Percentiles rank a stretch among this genome's conserved stretches.
phyloP scores from a whole-genome alignment of 2,888 invertebrate genomes.

The Lasioglossum marginatum region DNA sequence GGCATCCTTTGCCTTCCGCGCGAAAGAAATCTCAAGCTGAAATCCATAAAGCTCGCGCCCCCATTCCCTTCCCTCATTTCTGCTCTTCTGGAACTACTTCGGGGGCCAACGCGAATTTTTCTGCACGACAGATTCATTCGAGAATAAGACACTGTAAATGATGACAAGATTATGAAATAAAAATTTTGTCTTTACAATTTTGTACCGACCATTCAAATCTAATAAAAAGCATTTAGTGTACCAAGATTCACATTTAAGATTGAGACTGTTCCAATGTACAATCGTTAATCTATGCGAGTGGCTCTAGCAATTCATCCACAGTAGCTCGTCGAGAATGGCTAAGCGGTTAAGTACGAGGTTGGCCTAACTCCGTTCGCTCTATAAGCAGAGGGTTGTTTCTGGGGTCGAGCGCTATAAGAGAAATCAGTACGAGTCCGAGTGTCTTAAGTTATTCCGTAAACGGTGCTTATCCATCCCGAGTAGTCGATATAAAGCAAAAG shows the following conservation, averaged over 20 bases:
- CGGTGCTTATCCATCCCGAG: conserved; percentile 19
- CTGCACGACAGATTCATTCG: background rate
- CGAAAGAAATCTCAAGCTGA: conserved; percentile 9
- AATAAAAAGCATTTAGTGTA: background rate
- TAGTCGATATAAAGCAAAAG: conserved; percentile 22
- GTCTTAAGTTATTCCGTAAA: conserved; percentile 33
- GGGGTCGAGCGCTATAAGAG: background rate
- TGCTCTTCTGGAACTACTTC: background rate
- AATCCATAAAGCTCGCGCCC: conserved; percentile 6
- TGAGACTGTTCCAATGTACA: background rate
- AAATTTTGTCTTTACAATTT: too few species aligned
- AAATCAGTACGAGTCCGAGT: conserved; percentile 8
- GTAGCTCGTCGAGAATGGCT: background rate
- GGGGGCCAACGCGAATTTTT: background rate
- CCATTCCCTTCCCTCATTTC: background rate
- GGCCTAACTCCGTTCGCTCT: background rate
- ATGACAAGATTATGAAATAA: too few species aligned
- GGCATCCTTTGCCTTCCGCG: background rate
- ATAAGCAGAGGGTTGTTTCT: background rate
- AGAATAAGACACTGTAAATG: too few species aligned
- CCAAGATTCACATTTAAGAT: background rate
- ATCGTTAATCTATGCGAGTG: background rate
- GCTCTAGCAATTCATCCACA: background rate
- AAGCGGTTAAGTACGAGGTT: background rate
- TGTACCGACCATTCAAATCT: background rate